Evolutionary conservation across 2,797 vertebrate genomes (phyloP), one percentile per base, ranked within the genome.

Genomic region (Chromobotia macracanthus): DNA sequence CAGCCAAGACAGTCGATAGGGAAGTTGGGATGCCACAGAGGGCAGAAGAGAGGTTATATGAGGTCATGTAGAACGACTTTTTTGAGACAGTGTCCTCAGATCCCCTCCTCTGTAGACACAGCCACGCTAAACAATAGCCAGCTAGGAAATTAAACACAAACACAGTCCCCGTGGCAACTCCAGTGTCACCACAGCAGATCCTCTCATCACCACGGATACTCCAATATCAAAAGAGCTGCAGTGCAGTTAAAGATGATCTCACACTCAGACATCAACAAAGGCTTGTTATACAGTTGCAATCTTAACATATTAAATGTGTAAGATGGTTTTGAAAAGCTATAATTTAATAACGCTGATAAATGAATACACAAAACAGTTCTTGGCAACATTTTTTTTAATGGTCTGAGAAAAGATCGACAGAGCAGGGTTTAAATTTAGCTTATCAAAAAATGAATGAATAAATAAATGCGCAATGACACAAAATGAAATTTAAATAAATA

Each of bases 71-170:
- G 89, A 93, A 90, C 88, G 21, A 87, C 88, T 87, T 89, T 88
- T 86, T 87, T 84, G 83, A 89, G 89, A 86, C 92, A 94, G 92
- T 86, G 81, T 87, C 93, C 91, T 94, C 92, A 92, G 91, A 90
- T 89, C 82, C 93, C 85, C 86, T 6, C 55, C 58, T 77, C 67
- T 61, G 66, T 61, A 80, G 89, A 87, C 92, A 88, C 87, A 87
- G 91, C 87, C 90, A 91, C 86, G 87, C 82, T 88, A 90, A 87
- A 90, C 87, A 90, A 91, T 87, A 92, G 92, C 91, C 92, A 92
- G 91, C 91, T 84, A 92, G 89, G 90, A 90, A 80, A 81, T 84
- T 68, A 84, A 86, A 85, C 75, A 83, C 77, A 82, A 84, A 83
- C 79, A 80, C 65, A 72, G 71, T 80, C 77, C 72, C 80, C 69